These are phyloP conservation scores for Panagrolaimus sp. DNA, from an alignment of 1,140 invertebrate genomes.

Conservation along the genomic window DNA sequence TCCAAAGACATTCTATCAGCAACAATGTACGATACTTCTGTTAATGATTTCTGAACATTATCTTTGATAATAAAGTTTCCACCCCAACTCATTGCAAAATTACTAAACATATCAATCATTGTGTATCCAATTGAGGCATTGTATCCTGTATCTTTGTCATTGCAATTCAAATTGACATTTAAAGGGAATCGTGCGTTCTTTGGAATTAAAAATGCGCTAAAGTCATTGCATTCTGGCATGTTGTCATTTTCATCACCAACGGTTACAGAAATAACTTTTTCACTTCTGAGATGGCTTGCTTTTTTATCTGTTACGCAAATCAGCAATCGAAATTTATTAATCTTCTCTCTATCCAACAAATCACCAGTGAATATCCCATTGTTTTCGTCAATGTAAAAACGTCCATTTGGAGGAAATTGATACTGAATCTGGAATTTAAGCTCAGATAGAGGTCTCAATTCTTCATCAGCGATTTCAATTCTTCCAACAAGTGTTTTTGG, in stretches of 20 bases:
- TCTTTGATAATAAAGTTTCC: not conserved
- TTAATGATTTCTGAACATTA: not conserved
- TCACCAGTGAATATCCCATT: not conserved
- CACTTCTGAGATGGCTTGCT: not conserved
- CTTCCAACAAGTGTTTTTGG: not conserved
- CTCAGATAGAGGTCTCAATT: not conserved
- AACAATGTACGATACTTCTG: not conserved
- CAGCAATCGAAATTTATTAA: not conserved
- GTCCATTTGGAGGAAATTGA: conserved; percentile 1
- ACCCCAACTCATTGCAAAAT: not conserved
- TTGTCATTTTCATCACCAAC: conserved; percentile 4
- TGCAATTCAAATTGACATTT: not conserved
- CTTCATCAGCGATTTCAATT: not conserved
- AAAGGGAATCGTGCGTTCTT: not conserved
- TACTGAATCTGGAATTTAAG: not conserved
- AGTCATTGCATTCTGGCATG: not conserved
- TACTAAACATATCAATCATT: not conserved
- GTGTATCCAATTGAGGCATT: not conserved
- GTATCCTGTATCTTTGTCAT: not conserved
- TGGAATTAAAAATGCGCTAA: not conserved
- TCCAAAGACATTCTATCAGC: not conserved
- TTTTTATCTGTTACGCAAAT: not conserved
- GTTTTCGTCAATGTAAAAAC: not conserved
- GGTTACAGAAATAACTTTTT: not conserved
- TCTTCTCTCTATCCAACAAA: not conserved